Conservation (phyloP, 2,113 vertebrate genomes). For the Ancistrus triradiatus region DNA sequence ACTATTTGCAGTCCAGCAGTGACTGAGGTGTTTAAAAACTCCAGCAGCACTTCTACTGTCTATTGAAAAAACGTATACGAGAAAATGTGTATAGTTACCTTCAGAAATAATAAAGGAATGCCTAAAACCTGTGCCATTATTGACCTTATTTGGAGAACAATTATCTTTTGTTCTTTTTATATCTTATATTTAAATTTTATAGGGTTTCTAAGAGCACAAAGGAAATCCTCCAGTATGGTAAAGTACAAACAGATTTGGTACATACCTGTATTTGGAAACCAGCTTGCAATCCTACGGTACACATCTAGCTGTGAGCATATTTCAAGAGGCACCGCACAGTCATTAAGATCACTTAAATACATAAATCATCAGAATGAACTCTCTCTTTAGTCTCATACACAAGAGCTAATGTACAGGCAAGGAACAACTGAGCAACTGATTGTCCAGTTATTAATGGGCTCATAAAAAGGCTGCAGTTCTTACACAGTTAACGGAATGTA, state of each 20-base stretch:
- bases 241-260: not conserved
- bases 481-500: not conserved
- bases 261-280: not conserved
- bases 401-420: not conserved
- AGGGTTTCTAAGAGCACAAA: not conserved
- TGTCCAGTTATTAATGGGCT: not conserved
- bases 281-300: too few relatives aligned
- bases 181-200: too few relatives aligned
- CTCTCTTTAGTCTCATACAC: not conserved
- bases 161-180: too few relatives aligned
- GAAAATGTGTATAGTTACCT: too few relatives aligned
- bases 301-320: too few relatives aligned
- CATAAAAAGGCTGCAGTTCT: not conserved
- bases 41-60: too few relatives aligned
- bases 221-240: not conserved
- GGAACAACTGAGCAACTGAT: not conserved
- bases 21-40: too few relatives aligned
- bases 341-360: not conserved
- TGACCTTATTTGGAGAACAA: too few relatives aligned
- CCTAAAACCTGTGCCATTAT: too few relatives aligned
- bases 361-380: not conserved
- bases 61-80: too few relatives aligned
- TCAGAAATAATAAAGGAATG: too few relatives aligned
- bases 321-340: not conserved
- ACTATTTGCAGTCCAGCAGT: too few relatives aligned